Evolutionary conservation across 2,888 invertebrate species (phyloP).

Genomic region (Sinohyriopsis cumingii): DNA sequence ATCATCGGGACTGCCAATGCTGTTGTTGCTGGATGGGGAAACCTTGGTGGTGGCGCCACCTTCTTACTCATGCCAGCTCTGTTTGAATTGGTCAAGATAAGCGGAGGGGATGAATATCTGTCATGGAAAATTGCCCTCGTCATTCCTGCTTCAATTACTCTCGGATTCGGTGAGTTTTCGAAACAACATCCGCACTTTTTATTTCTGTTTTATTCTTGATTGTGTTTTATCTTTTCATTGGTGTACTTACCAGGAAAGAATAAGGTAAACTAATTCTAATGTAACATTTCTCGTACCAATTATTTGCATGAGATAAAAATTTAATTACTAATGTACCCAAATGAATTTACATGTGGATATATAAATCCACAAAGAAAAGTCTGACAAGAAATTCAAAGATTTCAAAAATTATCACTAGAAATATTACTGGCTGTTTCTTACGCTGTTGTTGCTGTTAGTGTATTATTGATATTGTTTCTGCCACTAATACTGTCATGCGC

Average conservation of each 20-base stretch:
- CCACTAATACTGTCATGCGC: too few species aligned
- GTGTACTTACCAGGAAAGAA: slow-evolving; percentile 11
- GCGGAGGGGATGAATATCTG: slow-evolving; percentile 10
- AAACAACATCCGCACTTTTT: neutral
- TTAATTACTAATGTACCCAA: too few species aligned
- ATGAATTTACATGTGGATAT: too few species aligned
- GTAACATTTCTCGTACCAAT: neutral
- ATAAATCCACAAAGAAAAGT: too few species aligned
- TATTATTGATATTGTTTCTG: too few species aligned
- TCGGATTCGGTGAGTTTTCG: slow-evolving; percentile 9
- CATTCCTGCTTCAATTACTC: slow-evolving; percentile 3
- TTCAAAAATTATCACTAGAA: too few species aligned
- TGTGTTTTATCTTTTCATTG: slow-evolving; percentile 3
- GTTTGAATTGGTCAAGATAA: slow-evolving; percentile 14
- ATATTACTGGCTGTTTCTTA: too few species aligned
- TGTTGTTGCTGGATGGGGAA: slow-evolving; percentile 29
- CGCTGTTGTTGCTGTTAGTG: too few species aligned
- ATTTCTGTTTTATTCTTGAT: slow-evolving; percentile 9
- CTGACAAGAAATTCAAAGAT: too few species aligned
- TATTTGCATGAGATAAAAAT: neutral
- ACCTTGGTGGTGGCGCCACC: slow-evolving; percentile 9
- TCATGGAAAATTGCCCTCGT: slow-evolving; percentile 10
- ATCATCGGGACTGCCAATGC: slow-evolving; percentile 30
- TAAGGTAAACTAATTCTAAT: neutral
- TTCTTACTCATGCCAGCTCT: slow-evolving; percentile 12